Conservation (phyloP, 92 coral and sea anemone genomes). For the Palythoa grandiflora region DNA sequence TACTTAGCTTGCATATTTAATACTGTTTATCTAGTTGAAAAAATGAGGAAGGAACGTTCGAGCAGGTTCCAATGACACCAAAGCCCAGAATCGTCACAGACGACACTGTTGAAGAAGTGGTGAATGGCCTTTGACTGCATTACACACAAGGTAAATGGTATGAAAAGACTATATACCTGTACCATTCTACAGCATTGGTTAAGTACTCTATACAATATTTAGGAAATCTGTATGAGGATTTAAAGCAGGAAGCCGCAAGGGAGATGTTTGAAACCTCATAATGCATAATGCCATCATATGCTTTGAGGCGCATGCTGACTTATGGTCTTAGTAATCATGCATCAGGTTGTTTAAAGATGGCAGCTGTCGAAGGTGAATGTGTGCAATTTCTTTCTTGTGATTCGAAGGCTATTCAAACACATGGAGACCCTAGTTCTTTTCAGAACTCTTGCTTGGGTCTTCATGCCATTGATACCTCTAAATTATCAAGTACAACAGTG, state of each 20-base stretch:
- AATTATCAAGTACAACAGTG: too few relatives aligned
- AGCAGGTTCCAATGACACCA: background rate
- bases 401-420: background rate
- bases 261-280: too few relatives aligned
- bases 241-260: too few relatives aligned
- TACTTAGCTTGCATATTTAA: background rate
- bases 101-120: background rate
- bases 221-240: too few relatives aligned
- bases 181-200: background rate
- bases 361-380: background rate
- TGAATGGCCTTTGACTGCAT: background rate
- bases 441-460: background rate
- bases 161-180: background rate
- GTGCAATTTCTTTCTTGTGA: background rate
- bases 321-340: background rate
- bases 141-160: slow-evolving; percentile 2
- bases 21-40: background rate
- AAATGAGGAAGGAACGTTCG: background rate
- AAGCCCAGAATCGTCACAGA: slow-evolving; percentile 4
- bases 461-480: background rate
- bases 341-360: background rate
- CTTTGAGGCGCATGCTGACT: background rate
- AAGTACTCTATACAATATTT: background rate
- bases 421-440: background rate
- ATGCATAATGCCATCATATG: background rate